Conservation (phyloP, 1,140 invertebrate genomes). For the Zaprionus kolodkinae region DNA sequence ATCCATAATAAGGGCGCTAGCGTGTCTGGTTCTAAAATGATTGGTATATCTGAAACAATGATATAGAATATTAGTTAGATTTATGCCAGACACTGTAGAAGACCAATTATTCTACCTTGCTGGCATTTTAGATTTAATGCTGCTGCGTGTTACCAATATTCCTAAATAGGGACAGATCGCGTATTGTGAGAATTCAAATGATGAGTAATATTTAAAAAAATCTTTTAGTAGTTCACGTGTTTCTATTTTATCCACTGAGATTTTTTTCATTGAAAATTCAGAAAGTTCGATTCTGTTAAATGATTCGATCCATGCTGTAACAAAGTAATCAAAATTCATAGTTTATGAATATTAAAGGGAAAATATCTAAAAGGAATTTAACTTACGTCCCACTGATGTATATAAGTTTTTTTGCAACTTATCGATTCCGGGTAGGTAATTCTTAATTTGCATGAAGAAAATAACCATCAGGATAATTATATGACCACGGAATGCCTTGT, state of each 20-base stretch:
- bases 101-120: neutral
- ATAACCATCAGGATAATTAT: constrained; percentile 45
- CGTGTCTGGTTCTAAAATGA: rapidly evolving
- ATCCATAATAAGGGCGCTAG: neutral
- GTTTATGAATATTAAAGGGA: neutral
- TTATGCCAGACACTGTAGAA: neutral
- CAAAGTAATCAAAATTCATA: neutral
- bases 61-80: neutral
- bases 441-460: constrained; percentile 38
- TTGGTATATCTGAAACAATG: neutral
- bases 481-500: constrained; percentile 25
- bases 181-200: constrained; percentile 4
- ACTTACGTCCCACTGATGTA: constrained; percentile 30
- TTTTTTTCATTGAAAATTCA: constrained; percentile 9
- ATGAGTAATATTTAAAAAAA: constrained; percentile 37
- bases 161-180: constrained; percentile 44
- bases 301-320: constrained; percentile 24
- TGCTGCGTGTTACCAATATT: neutral
- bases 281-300: constrained; percentile 5
- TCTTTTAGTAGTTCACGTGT: neutral
- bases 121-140: constrained; percentile 5
- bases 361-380: neutral
- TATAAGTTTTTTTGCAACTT: constrained; percentile 6
- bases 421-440: constrained; percentile 21
- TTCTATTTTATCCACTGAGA: neutral